phyloP scores from a whole-genome alignment of 2,113 vertebrate species.

The Microcebus jonahi region DNA sequence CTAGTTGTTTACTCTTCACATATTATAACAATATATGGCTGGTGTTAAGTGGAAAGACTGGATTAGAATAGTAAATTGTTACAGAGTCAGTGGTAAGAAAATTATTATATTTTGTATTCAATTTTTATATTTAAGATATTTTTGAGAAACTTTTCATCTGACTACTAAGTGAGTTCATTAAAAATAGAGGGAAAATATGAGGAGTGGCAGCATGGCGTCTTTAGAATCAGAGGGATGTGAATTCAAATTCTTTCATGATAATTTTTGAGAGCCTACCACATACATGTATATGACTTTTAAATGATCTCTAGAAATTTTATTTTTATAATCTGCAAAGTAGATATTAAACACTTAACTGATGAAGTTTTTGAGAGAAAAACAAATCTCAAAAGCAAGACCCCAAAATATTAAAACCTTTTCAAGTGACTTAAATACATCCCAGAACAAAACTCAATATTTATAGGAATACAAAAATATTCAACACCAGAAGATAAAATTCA shows the following conservation, averaged over 20 bases:
- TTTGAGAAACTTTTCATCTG: neutral
- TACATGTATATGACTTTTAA: neutral
- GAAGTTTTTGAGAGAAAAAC: neutral
- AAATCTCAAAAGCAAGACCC: neutral
- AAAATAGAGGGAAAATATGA: neutral
- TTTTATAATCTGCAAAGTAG: neutral
- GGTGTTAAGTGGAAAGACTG: neutral
- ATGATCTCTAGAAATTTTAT: neutral
- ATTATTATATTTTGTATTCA: neutral
- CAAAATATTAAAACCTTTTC: neutral
- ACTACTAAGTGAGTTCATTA: constrained; percentile 1
- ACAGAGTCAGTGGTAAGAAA: neutral
- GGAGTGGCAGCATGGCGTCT: neutral
- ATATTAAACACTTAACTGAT: neutral
- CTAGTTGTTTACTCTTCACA: neutral
- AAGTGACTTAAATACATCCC: neutral
- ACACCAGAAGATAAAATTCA: neutral
- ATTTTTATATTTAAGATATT: neutral
- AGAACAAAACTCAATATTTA: constrained; percentile 2
- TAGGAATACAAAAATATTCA: constrained; percentile 14
- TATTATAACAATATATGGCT: neutral
- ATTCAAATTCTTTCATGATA: constrained; percentile 13
- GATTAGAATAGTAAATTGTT: neutral
- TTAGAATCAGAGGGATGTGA: neutral
- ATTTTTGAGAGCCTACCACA: neutral